Evolutionary conservation across 2,113 vertebrate genomes (phyloP).

Genomic region (Chelonoidis abingdonii): DNA sequence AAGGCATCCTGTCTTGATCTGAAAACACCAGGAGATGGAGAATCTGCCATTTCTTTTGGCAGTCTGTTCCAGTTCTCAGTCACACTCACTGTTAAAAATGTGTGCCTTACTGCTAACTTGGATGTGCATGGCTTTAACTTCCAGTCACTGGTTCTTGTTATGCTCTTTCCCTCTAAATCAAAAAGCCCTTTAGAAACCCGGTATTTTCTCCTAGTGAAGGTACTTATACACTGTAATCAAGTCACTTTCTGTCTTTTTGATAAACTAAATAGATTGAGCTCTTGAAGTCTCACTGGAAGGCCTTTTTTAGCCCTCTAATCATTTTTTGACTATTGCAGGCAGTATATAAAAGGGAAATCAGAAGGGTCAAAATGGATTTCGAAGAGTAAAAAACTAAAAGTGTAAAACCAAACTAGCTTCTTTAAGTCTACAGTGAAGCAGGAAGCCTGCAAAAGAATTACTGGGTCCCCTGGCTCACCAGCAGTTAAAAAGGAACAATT

Average conservation of each 20-base stretch:
- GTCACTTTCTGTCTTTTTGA: neutral
- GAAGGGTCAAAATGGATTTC: neutral
- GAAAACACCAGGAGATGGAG: neutral
- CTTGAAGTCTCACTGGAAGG: neutral
- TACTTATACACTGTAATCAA: neutral
- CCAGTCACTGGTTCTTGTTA: neutral
- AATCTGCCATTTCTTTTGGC: neutral
- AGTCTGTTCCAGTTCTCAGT: neutral
- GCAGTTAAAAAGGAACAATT: slow-evolving; percentile 9
- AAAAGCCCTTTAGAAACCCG: neutral
- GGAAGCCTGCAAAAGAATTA: slow-evolving; percentile 29
- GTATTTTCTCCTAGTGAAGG: neutral
- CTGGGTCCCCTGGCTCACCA: neutral
- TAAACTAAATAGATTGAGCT: neutral
- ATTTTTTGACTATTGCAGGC: neutral
- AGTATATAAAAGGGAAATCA: neutral
- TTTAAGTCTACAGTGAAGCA: neutral
- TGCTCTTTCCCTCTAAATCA: neutral
- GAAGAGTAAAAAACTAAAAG: neutral
- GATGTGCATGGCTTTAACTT: neutral
- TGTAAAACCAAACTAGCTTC: neutral
- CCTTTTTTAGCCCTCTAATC: neutral
- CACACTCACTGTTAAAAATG: neutral
- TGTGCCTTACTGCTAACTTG: neutral
- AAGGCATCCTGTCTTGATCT: neutral